Percentiles rank a stretch among this genome's conserved stretches.
Evolutionary conservation across 2,113 vertebrate species (phyloP).

Genomic region (Malurus cyaneus): DNA sequence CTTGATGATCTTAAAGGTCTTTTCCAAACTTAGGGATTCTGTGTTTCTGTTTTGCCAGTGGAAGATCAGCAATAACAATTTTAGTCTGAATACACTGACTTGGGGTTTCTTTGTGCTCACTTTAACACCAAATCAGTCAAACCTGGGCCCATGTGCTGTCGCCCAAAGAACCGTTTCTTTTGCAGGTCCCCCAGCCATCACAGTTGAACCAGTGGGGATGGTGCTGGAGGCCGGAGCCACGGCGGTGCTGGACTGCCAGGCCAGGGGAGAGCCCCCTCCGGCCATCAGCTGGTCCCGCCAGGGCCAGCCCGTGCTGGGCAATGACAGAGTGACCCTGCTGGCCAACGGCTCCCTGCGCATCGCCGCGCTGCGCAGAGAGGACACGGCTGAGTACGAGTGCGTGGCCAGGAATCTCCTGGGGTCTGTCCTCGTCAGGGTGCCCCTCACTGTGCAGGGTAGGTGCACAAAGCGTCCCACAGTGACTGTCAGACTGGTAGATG

Average conservation of each 20-base stretch:
- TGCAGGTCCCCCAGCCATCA: conserved; percentile 85
- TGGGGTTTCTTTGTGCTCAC: fast-evolving
- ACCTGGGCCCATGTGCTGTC: not conserved
- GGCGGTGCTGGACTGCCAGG: conserved; percentile 85
- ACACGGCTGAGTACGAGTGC: conserved; percentile 90
- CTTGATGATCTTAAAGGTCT: not conserved
- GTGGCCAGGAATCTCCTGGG: conserved; percentile 90
- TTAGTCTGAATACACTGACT: not conserved
- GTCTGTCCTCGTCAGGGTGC: conserved; percentile 79
- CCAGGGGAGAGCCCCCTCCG: conserved; percentile 85
- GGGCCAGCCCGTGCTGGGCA: conserved; percentile 73
- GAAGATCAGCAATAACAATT: not conserved
- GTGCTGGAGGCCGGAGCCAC: conserved; percentile 82
- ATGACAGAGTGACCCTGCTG: conserved; percentile 73
- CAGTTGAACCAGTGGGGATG: conserved; percentile 79
- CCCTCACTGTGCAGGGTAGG: conserved; percentile 87
- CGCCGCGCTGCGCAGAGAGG: conserved; percentile 79
- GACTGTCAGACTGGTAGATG: not conserved
- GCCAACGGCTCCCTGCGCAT: conserved; percentile 85
- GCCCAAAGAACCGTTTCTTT: not conserved
- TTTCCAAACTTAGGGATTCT: not conserved
- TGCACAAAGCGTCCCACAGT: not conserved
- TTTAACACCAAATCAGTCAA: not conserved
- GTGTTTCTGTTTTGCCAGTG: not conserved
- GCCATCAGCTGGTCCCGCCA: conserved; percentile 84